Conservation (phyloP, 1,140 invertebrate genomes). For the Heliconius hermathena region DNA sequence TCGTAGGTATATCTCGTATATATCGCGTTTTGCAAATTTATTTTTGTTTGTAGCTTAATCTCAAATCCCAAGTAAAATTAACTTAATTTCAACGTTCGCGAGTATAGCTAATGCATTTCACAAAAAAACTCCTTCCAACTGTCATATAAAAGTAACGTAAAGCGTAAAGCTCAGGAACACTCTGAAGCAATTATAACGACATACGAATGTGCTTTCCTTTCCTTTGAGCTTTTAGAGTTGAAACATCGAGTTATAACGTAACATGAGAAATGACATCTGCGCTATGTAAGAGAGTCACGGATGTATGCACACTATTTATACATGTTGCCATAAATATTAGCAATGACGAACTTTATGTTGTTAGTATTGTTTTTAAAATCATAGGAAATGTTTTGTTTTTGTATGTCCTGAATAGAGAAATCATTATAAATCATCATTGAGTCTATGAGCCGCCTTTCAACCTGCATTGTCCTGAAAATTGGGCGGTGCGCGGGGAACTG, state of each 20-base stretch:
- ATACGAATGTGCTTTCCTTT: not conserved
- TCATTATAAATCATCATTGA: too few relatives aligned
- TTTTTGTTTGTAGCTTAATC: not conserved
- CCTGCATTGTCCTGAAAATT: too few relatives aligned
- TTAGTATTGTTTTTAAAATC: not conserved
- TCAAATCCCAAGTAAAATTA: not conserved
- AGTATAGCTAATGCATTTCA: not conserved
- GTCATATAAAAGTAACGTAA: conserved; percentile 2
- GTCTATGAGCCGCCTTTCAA: too few relatives aligned
- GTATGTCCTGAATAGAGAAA: too few relatives aligned
- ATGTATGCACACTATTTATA: not conserved
- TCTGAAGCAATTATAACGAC: conserved; percentile 9
- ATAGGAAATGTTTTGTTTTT: not conserved
- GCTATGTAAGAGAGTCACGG: not conserved
- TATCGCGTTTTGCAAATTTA: not conserved
- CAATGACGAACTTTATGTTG: not conserved
- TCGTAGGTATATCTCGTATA: not conserved
- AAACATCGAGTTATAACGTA: not conserved
- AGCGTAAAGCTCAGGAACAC: not conserved
- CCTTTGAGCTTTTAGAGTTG: not conserved
- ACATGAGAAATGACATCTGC: not conserved
- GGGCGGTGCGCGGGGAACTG: too few relatives aligned
- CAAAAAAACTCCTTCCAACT: not conserved
- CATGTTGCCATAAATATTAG: not conserved
- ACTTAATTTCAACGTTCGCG: not conserved